phyloP scores from a whole-genome alignment of 2,888 invertebrate species.

The Cosmia pyralina region DNA sequence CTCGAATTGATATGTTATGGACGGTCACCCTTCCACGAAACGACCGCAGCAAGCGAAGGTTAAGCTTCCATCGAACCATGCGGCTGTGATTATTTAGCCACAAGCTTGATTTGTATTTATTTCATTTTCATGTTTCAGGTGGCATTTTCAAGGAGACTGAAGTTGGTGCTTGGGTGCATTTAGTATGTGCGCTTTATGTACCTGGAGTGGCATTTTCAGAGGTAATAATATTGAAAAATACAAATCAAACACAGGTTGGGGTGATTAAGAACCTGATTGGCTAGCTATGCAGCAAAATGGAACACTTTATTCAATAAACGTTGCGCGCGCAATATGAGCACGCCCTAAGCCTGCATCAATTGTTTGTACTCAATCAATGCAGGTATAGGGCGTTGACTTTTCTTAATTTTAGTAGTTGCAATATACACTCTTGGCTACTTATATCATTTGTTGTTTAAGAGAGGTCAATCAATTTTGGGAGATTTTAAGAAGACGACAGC shows the following conservation, averaged over 20 bases:
- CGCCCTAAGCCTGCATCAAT: neutral
- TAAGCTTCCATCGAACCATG: too few species aligned
- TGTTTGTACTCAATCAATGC: conserved; percentile 3
- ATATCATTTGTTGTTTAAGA: neutral
- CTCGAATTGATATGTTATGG: too few species aligned
- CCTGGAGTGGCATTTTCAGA: conserved; percentile 99
- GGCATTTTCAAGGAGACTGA: conserved; percentile 99
- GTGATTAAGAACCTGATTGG: neutral
- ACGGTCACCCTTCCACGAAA: too few species aligned
- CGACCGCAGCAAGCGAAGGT: too few species aligned
- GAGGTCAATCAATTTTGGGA: neutral
- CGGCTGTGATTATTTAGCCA: too few species aligned
- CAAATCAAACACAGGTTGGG: neutral
- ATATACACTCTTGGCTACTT: too few species aligned
- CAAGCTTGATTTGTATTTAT: neutral
- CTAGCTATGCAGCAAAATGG: neutral
- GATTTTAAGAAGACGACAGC: neutral
- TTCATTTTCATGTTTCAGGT: conserved; percentile 82
- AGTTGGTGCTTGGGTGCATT: conserved; percentile 99
- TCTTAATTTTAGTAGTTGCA: neutral
- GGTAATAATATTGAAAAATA: conserved; percentile 80
- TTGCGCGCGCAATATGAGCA: neutral
- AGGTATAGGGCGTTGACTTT: neutral
- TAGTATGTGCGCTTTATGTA: conserved; percentile 99
- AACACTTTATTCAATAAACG: too few species aligned